Base-by-base conservation (phyloP, 2,888 invertebrate species). In the Napeogenes sylphis region DNA sequence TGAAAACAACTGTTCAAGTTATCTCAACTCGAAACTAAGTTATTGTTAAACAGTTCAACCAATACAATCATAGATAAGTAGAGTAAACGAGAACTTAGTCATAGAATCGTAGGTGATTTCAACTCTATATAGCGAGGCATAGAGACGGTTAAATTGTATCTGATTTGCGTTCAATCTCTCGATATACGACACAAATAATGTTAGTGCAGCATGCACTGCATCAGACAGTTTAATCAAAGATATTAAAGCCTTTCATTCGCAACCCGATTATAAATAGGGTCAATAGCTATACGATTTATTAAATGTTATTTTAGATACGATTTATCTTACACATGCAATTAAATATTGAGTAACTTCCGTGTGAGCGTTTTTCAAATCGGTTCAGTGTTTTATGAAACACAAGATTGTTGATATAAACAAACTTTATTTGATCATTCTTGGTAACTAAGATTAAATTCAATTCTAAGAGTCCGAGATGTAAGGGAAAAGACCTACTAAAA, bases 211-310 rank as follows among this genome's bases (percentile, higher is more conserved):
- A 35, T 35, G 45, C 54, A 38, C 58, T 62, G 56, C 55, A 62
- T 56, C 38, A 53, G 64, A 64, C 61, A 61, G 45, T 56, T 59
- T 54, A 57, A 65, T 59, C 56, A 56, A 53, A 59, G 55, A 42
- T 53, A 65, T 64, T 59, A 63, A 55, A 54, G 58, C 46, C 42
- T 61, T 66, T 61, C 56, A 51, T 45, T 56, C 56, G 55, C 54
- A 58, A 66, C 61, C 66, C 61, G 56, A 59, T 58, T 66, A 57
- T 56, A 58, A 66, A 66, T 66, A 66, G 45, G 63, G 66, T 59
- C 59, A 63, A 63, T 45, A 54, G 53, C 21, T 56, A n/a, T 59
- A 42, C 38, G 46, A 38, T 32, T 45, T 12, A 51, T 51, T 51
- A 30, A 51, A 51, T 51, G 51, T 30, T 30, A 51, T 30, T 21